phyloP scores from a whole-genome alignment of 2,113 vertebrate genomes.

The Chaetodon trifascialis region DNA sequence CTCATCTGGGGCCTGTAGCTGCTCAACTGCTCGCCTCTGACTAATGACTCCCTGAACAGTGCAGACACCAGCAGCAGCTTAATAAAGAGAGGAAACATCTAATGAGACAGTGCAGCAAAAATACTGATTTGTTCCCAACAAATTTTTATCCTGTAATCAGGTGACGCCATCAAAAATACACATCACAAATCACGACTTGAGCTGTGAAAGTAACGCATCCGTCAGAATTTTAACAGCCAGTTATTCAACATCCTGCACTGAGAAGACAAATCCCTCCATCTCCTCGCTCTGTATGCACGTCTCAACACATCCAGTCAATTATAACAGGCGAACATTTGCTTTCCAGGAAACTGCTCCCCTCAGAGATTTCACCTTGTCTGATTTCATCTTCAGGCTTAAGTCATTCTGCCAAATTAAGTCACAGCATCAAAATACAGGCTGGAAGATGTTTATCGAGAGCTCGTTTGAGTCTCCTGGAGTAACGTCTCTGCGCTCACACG shows the following conservation, averaged over 20 bases:
- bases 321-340: not conserved
- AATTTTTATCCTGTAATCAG: not conserved
- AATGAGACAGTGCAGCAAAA: constrained; percentile 13
- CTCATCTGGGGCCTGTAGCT: constrained; percentile 26
- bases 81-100: constrained; percentile 29
- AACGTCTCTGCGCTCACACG: not conserved
- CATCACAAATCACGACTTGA: not conserved
- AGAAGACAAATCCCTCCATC: not conserved
- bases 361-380: not conserved
- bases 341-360: constrained; percentile 14
- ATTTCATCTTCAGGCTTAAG: not conserved
- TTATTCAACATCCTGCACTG: not conserved
- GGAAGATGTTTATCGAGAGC: not conserved
- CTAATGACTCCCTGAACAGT: constrained; percentile 48
- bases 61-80: constrained; percentile 23
- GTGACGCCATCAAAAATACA: not conserved
- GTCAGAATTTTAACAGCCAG: not conserved
- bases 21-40: constrained; percentile 37
- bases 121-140: not conserved
- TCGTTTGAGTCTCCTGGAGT: not conserved
- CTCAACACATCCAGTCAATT: not conserved
- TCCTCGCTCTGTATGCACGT: not conserved
- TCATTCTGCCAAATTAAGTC: constrained; percentile 4
- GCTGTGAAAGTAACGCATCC: not conserved
- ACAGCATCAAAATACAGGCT: not conserved